Evolutionary conservation across 2,797 vertebrate species (phyloP), one percentile per base, ranked within the genome.

Genomic region (Coccyzus lansbergi): DNA sequence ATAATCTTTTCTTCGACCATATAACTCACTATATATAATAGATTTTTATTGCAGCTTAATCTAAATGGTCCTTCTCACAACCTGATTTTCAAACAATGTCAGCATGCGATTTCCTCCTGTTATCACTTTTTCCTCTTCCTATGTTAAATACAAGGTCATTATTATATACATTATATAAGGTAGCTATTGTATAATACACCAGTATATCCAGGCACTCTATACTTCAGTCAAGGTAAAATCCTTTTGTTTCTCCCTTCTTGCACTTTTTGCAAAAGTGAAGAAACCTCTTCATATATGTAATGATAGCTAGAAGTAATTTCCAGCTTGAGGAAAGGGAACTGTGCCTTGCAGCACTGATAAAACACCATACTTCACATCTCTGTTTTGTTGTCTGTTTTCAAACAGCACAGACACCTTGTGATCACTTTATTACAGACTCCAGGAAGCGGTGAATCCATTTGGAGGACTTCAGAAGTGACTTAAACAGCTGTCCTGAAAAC

Each of bases 271-370:
- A 38, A 38, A 80, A 68, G 21, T 76, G n/a, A 55, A 63, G 83
- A 62, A 60, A 38, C 69, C 18, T 55, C 33, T 62, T 78, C 22
- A 16, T 76, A 42, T 4, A 8, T 0, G 0, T 58, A 64, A 55
- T 24, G 24, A 22, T 33, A 60, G 20, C 28, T 83, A 76, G 76
- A 83, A 92, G 29, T 72, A 58, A 68, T 83, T 65, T 7, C 11
- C 25, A 77, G 16, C 19, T 92, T 79, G 31, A 64, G 83, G 72
- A 52, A 48, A 72, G 19, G 21, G 31, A 87, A 9, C 8, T 53
- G 20, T 33, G 58, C 8, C 44, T 79, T 75, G 44, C 7, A 76
- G 25, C 6, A 4, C 24, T 83, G 40, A 26, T 69, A 65, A 90
- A 86, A 38, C 28, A 56, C 26, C 15, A 34, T 0, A 2, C 14